Base-by-base conservation (phyloP, 37 sponge, comb jelly and placozoan species). In the Cladorhizidae sp. region DNA sequence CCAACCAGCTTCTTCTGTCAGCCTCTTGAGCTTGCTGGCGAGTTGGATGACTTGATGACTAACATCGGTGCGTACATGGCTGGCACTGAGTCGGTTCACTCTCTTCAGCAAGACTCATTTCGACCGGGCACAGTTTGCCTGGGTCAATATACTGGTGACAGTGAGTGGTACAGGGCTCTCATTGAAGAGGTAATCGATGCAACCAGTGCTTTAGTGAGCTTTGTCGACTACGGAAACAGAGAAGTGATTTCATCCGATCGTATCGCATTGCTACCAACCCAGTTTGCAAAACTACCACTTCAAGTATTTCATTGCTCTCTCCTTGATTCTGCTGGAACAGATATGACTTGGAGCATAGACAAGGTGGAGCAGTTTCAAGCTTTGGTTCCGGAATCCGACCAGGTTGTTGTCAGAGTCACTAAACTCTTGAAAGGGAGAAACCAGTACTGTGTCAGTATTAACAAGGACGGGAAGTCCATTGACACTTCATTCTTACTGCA, bases 211-310 rank as follows among this genome's bases (percentile, higher is more conserved):
- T 40, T 64, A 0, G 85, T 89, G 26, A 62, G 43, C 17, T 95
- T 76, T 78, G 79, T 95, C 3, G 95, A 95, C 76, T 95, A 92
- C 33, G 95, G 95, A 0, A 95, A 95, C 64, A 37, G 43, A 9
- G 86, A 85, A 33, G 59, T 69, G 2, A 28, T 81, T 3, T 54
- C 89, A 0, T n/a, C 32, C 11, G 83, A 64, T 21, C 35, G 57
- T 31, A 41, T 95, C 7, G 85, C 54, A 0, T 38, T 35, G 21
- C 22, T 91, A 0, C 92, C 90, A 25, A 21, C 49, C 0, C 68
- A 82, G 57, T 85, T 91, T 70, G 74, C 86, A 29, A 42, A 67
- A 15, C 11, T 64, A 23, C 87, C 81, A 7, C 81, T 86, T 40
- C 95, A 95, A 39, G 78, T 82, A 0, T 55, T 93, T 26, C 87